Conservation (phyloP, 53 echinoderm and acorn worm genomes). For the Henricia sp. region DNA sequence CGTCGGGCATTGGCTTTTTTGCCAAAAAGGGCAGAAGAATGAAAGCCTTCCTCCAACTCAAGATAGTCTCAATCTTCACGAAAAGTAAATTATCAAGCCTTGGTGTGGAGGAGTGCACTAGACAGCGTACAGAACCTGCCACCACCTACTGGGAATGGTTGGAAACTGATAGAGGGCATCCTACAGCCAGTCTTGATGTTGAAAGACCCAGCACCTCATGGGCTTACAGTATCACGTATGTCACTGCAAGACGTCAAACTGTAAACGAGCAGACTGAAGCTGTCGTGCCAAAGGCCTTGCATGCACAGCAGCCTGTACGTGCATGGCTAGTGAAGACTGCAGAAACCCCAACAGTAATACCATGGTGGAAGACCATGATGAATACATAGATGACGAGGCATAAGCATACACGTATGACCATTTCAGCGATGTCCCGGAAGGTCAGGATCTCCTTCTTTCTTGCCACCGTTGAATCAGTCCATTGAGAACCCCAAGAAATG, state of each 20-base stretch:
- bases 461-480: no score
- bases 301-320: conserved; percentile 71
- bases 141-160: conserved; percentile 52
- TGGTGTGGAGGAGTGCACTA: neutral
- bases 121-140: neutral
- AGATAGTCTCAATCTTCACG: conserved; percentile 41
- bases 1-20: conserved; percentile 36
- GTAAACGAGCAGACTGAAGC: conserved; percentile 35
- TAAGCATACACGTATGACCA: no score
- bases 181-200: conserved; percentile 72
- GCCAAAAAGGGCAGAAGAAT: conserved; percentile 3
- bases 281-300: conserved; percentile 41
- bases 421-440: no score
- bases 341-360: conserved; percentile 39
- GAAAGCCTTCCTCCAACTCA: conserved; percentile 41
- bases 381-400: conserved; percentile 33
- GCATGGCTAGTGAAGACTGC: no score
- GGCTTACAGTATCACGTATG: conserved; percentile 46
- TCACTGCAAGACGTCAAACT: conserved; percentile 55
- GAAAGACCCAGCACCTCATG: conserved; percentile 53
- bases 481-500: no score
- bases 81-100: conserved; percentile 31
- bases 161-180: conserved; percentile 52
- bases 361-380: neutral
- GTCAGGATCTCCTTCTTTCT: no score